A percentile compares a stretch with the other conserved stretches of the same genome.
Conservation (phyloP, 2,797 vertebrate genomes). For the Onychomys torridus region DNA sequence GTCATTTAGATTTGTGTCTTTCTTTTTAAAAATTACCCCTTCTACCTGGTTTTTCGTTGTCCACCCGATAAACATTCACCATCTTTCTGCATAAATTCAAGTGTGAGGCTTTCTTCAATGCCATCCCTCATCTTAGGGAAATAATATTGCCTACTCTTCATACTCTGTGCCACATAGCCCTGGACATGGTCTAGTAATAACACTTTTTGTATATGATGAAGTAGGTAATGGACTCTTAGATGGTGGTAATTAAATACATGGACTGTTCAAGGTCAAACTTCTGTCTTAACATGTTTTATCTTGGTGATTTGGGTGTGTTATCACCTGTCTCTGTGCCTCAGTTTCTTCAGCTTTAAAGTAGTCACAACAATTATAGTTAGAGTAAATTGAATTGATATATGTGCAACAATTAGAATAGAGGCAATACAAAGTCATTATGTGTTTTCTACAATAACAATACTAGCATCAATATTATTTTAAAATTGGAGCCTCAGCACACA, state of each 20-base stretch:
- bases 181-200: neutral
- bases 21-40: constrained; percentile 14
- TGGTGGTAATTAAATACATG: neutral
- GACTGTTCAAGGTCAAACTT: neutral
- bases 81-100: constrained; percentile 42
- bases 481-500: neutral
- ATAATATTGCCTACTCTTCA: neutral
- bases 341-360: neutral
- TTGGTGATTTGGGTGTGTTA: constrained; percentile 2
- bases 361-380: neutral
- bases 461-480: constrained; percentile 13
- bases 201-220: neutral
- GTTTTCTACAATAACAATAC: neutral
- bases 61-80: neutral
- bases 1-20: neutral
- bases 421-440: neutral
- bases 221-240: neutral
- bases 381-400: neutral
- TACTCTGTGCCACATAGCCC: neutral
- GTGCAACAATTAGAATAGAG: neutral
- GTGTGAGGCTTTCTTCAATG: neutral
- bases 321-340: neutral
- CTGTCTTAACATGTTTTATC: neutral
- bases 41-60: neutral
- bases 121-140: neutral